Evolutionary conservation across 30 jellyfish, hydroid and myxozoan species (phyloP).

Genomic region (Aurelia aurita complex sp. Pacific): DNA sequence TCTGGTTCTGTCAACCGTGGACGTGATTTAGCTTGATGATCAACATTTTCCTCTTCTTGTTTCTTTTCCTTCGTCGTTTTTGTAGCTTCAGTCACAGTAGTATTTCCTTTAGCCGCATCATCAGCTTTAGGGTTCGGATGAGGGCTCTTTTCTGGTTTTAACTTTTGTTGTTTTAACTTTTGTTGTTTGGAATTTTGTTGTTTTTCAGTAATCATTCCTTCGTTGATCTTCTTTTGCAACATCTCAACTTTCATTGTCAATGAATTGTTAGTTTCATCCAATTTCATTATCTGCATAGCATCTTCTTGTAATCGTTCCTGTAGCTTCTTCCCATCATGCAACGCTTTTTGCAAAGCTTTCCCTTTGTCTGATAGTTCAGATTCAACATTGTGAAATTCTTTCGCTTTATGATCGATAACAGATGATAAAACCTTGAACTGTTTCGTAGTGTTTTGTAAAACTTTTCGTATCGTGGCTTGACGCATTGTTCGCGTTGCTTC

Average conservation of each 20-base stretch:
- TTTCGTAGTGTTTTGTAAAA: conserved; percentile 24
- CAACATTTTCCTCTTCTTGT: too few relatives aligned
- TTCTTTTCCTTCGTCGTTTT: not conserved
- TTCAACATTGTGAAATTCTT: conserved; percentile 46
- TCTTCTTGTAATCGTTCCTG: conserved; percentile 14
- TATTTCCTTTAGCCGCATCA: conserved; percentile 48
- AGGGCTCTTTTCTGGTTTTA: conserved; percentile 36
- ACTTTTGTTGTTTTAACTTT: not conserved
- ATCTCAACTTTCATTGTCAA: conserved; percentile 7
- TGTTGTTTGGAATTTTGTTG: conserved; percentile 2
- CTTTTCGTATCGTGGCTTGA: conserved; percentile 31
- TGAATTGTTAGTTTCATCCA: conserved; percentile 13
- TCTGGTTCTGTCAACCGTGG: too few relatives aligned
- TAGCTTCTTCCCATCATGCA: not conserved
- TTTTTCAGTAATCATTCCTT: not conserved
- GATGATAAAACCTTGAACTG: conserved; percentile 50
- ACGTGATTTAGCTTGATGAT: too few relatives aligned
- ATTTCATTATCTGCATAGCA: not conserved
- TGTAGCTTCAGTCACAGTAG: conserved; percentile 12
- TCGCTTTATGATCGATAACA: conserved; percentile 35
- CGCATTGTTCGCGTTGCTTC: conserved; percentile 45
- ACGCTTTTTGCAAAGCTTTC: conserved; percentile 38
- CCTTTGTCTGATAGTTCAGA: conserved; percentile 33
- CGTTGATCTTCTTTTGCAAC: conserved; percentile 20
- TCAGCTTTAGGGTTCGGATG: conserved; percentile 34